These are phyloP conservation scores for Sphaerophoria rueppellii DNA, from an alignment of 2,888 invertebrate species.

Conservation along the genomic window DNA sequence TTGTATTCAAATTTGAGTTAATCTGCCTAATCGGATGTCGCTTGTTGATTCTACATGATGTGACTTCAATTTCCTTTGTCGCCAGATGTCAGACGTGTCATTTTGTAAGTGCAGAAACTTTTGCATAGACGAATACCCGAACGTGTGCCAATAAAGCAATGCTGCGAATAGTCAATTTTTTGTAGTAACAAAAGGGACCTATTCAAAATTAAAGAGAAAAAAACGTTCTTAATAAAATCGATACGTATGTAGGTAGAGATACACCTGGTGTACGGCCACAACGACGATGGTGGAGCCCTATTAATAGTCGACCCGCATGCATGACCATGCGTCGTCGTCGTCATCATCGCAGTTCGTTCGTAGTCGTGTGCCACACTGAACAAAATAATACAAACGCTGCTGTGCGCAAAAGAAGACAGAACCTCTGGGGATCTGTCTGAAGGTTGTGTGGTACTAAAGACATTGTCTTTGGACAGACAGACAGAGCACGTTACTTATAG, in stretches of 20 bases:
- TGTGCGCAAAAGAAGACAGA: conserved; percentile 20
- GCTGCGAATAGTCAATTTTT: not conserved
- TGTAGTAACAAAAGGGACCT: not conserved
- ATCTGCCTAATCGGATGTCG: conserved; percentile 40
- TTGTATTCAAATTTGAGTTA: not conserved
- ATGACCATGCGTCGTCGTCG: conserved; percentile 59
- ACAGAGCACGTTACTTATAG: conserved; percentile 45
- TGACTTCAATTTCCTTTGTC: conserved; percentile 61
- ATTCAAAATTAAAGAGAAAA: not conserved
- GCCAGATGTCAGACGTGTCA: conserved; percentile 59
- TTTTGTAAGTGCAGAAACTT: conserved; percentile 59
- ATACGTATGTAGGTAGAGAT: conserved; percentile 33
- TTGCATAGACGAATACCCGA: conserved; percentile 44
- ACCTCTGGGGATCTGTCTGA: conserved; percentile 61
- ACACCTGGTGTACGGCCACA: conserved; percentile 60
- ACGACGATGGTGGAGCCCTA: conserved; percentile 60
- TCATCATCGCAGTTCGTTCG: not conserved
- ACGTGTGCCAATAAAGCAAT: conserved; percentile 64
- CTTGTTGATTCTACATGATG: conserved; percentile 37
- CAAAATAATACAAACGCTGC: conserved; percentile 57
- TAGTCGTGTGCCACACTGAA: conserved; percentile 68
- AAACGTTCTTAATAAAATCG: conserved; percentile 64
- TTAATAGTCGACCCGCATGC: conserved; percentile 74
- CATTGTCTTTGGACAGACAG: conserved; percentile 59
- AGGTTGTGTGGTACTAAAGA: conserved; percentile 65